Percentiles rank a stretch among this genome's conserved stretches.
These are phyloP conservation scores for Athetis lepigone DNA, from an alignment of 2,888 invertebrate species.

Conservation along the genomic window DNA sequence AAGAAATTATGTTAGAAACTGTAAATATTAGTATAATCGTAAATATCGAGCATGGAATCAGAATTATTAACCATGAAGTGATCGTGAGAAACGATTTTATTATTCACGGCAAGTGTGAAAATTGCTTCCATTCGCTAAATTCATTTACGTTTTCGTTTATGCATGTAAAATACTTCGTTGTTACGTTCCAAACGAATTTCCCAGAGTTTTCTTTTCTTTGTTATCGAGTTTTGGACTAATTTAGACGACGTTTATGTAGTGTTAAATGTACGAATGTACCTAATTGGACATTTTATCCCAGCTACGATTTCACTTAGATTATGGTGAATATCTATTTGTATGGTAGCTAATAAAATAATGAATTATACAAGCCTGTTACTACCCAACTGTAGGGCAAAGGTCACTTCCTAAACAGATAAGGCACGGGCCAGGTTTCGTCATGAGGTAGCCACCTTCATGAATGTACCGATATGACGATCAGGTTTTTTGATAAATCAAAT, in stretches of 20 bases:
- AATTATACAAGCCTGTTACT: too few relatives aligned
- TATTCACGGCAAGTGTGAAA: conserved; percentile 75
- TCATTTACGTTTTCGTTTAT: conserved; percentile 72
- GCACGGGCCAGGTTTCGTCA: too few relatives aligned
- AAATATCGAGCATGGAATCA: conserved; percentile 64
- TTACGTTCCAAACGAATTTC: conserved; percentile 61
- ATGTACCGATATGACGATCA: too few relatives aligned
- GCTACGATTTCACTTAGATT: neutral
- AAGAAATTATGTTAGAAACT: conserved; percentile 31
- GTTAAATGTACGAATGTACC: neutral
- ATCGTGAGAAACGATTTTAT: conserved; percentile 74
- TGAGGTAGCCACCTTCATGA: too few relatives aligned
- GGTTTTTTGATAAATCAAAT: neutral
- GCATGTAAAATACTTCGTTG: conserved; percentile 64
- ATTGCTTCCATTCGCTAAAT: conserved; percentile 70
- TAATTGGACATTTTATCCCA: neutral
- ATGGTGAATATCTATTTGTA: neutral
- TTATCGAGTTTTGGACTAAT: conserved; percentile 28
- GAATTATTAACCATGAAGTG: conserved; percentile 65
- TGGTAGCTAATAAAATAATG: too few relatives aligned
- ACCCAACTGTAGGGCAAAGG: too few relatives aligned
- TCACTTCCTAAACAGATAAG: too few relatives aligned
- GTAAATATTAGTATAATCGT: conserved; percentile 43
- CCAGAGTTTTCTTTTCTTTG: conserved; percentile 62
- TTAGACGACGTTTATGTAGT: neutral